Evolutionary conservation across 2,888 invertebrate species (phyloP).

Genomic region (Plusia festucae): DNA sequence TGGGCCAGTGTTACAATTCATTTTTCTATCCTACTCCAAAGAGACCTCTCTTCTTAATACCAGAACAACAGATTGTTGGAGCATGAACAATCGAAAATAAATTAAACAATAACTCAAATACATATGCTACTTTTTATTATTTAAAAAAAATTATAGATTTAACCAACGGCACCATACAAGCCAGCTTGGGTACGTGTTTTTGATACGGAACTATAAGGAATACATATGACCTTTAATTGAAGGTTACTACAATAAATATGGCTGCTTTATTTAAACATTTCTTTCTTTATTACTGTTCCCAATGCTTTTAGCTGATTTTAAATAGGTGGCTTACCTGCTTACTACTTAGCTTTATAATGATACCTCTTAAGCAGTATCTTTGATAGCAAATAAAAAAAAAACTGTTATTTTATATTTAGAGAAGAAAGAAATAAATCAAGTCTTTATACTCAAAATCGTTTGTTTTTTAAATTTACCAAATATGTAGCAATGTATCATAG

Average conservation of each 20-base stretch:
- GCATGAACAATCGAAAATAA: too few relatives aligned
- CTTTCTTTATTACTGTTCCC: neutral
- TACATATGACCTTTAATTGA: constrained; percentile 5
- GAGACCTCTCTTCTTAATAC: constrained; percentile 14
- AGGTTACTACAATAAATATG: neutral
- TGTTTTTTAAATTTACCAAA: too few relatives aligned
- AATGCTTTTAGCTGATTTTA: neutral
- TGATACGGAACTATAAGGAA: constrained; percentile 4
- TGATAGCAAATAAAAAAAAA: neutral
- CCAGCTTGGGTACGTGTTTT: constrained; percentile 1
- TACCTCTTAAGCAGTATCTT: neutral
- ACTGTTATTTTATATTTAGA: neutral
- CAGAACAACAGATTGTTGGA: too few relatives aligned
- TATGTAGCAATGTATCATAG: neutral
- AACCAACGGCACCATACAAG: neutral
- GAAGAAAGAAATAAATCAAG: too few relatives aligned
- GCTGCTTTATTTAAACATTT: neutral
- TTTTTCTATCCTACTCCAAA: too few relatives aligned
- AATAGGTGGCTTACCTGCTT: neutral
- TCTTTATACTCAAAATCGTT: too few relatives aligned
- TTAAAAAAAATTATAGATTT: too few relatives aligned
- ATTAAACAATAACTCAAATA: too few relatives aligned
- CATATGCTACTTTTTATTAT: too few relatives aligned
- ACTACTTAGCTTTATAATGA: neutral
- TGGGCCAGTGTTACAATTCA: too few relatives aligned